These are phyloP conservation scores for Lasioglossum villosulum DNA, from an alignment of 2,888 invertebrate species.

Conservation along the genomic window DNA sequence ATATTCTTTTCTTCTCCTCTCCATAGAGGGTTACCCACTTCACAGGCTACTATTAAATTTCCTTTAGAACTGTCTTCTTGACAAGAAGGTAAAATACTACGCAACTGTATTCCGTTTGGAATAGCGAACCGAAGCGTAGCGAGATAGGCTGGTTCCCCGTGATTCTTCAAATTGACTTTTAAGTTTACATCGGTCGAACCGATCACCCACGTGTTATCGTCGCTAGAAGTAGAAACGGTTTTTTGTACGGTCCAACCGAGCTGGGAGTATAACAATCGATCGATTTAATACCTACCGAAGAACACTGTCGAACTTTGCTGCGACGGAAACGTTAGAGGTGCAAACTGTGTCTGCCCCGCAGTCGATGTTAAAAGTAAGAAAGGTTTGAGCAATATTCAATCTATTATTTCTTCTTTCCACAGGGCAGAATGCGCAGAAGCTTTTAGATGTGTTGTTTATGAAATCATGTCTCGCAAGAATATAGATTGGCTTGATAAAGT, in stretches of 20 bases:
- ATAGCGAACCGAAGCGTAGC: constrained; percentile 68
- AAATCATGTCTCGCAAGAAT: constrained; percentile 67
- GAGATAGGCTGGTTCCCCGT: constrained; percentile 76
- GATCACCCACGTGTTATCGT: constrained; percentile 74
- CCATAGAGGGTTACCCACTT: constrained; percentile 74
- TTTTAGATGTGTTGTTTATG: constrained; percentile 13
- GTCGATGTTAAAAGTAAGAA: constrained; percentile 74
- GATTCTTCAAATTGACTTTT: constrained; percentile 69
- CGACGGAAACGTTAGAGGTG: constrained; percentile 61
- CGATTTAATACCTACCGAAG: constrained; percentile 34
- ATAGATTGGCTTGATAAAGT: constrained; percentile 73
- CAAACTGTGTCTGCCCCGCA: constrained; percentile 77
- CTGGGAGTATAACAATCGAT: not conserved
- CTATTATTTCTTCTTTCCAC: constrained; percentile 63
- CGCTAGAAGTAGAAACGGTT: constrained; percentile 27
- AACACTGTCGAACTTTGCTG: constrained; percentile 47
- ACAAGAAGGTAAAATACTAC: constrained; percentile 74
- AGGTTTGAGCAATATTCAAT: constrained; percentile 48
- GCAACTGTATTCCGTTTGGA: constrained; percentile 71
- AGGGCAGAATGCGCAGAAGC: constrained; percentile 68
- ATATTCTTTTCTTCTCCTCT: constrained; percentile 67
- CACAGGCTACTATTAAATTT: constrained; percentile 68
- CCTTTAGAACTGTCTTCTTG: constrained; percentile 58
- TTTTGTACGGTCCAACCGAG: not conserved
- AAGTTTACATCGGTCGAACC: constrained; percentile 76